phyloP scores from a whole-genome alignment of 2,797 vertebrate genomes.

The Rhinophrynus dorsalis region DNA sequence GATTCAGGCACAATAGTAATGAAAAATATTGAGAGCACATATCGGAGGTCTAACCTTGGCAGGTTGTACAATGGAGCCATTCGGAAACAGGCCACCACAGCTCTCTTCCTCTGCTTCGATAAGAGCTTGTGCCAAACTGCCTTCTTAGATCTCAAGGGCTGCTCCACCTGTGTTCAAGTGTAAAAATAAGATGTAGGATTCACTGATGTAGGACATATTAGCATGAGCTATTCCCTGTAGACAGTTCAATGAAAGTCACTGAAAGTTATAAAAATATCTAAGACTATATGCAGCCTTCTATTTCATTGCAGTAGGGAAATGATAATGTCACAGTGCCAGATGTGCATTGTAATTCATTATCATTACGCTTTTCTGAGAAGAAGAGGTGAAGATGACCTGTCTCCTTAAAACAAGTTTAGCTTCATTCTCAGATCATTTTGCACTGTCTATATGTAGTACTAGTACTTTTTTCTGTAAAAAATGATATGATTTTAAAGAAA shows the following conservation, averaged over 20 bases:
- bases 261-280: not conserved
- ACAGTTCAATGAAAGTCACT: not conserved
- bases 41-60: conserved; percentile 76
- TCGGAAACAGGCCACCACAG: conserved; percentile 97
- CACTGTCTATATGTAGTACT: no score
- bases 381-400: no score
- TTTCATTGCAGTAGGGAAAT: not conserved
- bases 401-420: no score
- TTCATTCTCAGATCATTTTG: no score
- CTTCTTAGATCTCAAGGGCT: conserved; percentile 95
- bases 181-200: not conserved
- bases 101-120: conserved; percentile 96
- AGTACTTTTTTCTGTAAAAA: no score
- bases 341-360: not conserved
- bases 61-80: conserved; percentile 98
- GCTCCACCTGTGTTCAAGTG: conserved; percentile 81
- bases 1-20: conserved; percentile 16
- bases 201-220: not conserved
- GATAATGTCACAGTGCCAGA: not conserved
- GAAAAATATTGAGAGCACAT: conserved; percentile 19
- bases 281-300: not conserved
- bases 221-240: not conserved
- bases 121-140: conserved; percentile 97
- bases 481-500: no score
- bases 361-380: not conserved